A percentile compares a stretch with the other conserved stretches of the same genome.
These are phyloP conservation scores for Styela clava DNA, from an alignment of 23 tunicate species.

Conservation along the genomic window DNA sequence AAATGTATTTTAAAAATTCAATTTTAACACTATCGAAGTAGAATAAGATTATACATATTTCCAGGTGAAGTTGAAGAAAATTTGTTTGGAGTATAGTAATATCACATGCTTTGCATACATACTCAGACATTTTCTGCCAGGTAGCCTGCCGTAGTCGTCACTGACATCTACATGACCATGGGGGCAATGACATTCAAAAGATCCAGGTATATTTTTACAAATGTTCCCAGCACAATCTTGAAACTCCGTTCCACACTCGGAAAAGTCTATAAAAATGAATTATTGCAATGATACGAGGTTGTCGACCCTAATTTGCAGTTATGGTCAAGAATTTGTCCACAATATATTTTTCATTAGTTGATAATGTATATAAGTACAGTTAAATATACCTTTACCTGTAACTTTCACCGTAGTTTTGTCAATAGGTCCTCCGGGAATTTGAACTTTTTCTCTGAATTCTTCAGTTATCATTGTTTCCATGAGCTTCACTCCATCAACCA, in stretches of 20 bases:
- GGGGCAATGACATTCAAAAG: slow-evolving; percentile 61
- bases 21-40: too few species aligned
- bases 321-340: not conserved
- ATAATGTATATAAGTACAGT: too few species aligned
- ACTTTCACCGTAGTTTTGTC: slow-evolving; percentile 12
- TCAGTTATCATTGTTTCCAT: slow-evolving; percentile 27
- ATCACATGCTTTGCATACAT: too few species aligned
- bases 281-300: not conserved
- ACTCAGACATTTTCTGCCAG: slow-evolving; percentile 81
- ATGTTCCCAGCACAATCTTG: slow-evolving; percentile 69
- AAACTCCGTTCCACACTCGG: slow-evolving; percentile 51
- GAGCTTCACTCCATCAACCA: slow-evolving; percentile 5
- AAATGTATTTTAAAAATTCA: too few species aligned
- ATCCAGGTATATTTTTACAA: slow-evolving; percentile 51
- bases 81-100: too few species aligned
- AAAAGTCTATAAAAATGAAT: slow-evolving; percentile 33
- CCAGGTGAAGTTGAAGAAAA: too few species aligned
- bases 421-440: slow-evolving; percentile 23
- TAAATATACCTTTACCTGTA: slow-evolving; percentile 13
- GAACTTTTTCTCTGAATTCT: slow-evolving; percentile 20
- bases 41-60: too few species aligned
- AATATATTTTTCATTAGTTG: not conserved
- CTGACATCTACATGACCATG: slow-evolving; percentile 59
- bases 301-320: too few species aligned
- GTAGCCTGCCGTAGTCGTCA: slow-evolving; percentile 38